Evolutionary conservation across 2,888 invertebrate genomes (phyloP).

Genomic region (Melanostoma scalare): DNA sequence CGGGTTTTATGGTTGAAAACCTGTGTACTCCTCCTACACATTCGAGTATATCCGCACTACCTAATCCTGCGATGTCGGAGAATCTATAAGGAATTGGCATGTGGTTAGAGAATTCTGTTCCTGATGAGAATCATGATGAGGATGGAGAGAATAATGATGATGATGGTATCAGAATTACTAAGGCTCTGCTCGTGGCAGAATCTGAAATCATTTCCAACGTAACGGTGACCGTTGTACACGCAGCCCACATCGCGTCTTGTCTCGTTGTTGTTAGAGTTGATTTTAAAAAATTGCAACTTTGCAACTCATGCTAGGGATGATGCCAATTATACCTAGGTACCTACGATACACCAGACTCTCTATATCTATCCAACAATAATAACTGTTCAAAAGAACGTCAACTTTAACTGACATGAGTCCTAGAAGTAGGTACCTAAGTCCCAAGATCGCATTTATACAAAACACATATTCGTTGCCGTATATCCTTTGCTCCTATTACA

Average conservation of each 20-base stretch:
- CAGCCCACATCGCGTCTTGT: neutral
- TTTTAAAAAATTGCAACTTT: conserved; percentile 45
- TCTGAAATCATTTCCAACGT: too few relatives aligned
- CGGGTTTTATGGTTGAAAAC: conserved; percentile 30
- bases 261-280: conserved; percentile 9
- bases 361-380: conserved; percentile 36
- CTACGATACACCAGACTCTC: conserved; percentile 28
- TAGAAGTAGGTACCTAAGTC: too few relatives aligned
- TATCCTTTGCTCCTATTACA: neutral
- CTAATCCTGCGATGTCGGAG: neutral
- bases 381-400: conserved; percentile 41
- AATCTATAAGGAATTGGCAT: conserved; percentile 5
- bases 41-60: neutral
- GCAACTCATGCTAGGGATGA: conserved; percentile 12
- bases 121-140: conserved; percentile 34
- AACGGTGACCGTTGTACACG: conserved; percentile 1
- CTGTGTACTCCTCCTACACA: neutral
- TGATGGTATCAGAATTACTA: conserved; percentile 8
- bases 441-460: neutral
- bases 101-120: conserved; percentile 4
- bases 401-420: conserved; percentile 38
- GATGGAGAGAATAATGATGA: conserved; percentile 4
- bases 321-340: conserved; percentile 39
- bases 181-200: neutral
- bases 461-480: neutral